phyloP scores from a whole-genome alignment of 2,888 invertebrate species.

The Drosophila parthenogenetica region DNA sequence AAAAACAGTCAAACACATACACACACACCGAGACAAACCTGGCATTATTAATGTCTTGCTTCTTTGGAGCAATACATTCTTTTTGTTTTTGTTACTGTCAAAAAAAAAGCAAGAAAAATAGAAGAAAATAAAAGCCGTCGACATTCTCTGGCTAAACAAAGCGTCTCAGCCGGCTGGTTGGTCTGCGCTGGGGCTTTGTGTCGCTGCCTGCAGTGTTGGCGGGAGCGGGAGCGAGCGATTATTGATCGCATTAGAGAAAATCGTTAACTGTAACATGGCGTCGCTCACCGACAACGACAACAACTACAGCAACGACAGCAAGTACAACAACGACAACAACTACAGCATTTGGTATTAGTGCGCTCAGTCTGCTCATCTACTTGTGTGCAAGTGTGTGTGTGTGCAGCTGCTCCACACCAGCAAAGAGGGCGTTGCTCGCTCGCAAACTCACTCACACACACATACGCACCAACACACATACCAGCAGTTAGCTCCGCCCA shows the following conservation, averaged over 20 bases:
- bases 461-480: conserved; percentile 16
- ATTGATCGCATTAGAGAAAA: conserved; percentile 82
- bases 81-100: conserved; percentile 44
- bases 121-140: conserved; percentile 33
- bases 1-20: conserved; percentile 17
- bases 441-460: not conserved
- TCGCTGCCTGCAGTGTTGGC: conserved; percentile 30
- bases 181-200: conserved; percentile 17
- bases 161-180: conserved; percentile 46
- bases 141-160: conserved; percentile 76
- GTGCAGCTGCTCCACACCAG: conserved; percentile 43
- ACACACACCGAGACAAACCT: conserved; percentile 2
- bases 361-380: conserved; percentile 12
- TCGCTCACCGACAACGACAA: conserved; percentile 65
- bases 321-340: conserved; percentile 12
- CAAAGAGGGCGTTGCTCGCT: no score
- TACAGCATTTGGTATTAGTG: conserved; percentile 45
- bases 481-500: conserved; percentile 65
- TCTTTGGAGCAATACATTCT: conserved; percentile 66
- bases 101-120: conserved; percentile 25
- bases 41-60: conserved; percentile 71
- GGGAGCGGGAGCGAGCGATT: conserved; percentile 70
- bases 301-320: conserved; percentile 3
- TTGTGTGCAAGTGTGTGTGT: conserved; percentile 15
- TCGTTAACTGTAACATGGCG: conserved; percentile 81